phyloP scores from a whole-genome alignment of 2,113 vertebrate species.

The Myotis brandtii region DNA sequence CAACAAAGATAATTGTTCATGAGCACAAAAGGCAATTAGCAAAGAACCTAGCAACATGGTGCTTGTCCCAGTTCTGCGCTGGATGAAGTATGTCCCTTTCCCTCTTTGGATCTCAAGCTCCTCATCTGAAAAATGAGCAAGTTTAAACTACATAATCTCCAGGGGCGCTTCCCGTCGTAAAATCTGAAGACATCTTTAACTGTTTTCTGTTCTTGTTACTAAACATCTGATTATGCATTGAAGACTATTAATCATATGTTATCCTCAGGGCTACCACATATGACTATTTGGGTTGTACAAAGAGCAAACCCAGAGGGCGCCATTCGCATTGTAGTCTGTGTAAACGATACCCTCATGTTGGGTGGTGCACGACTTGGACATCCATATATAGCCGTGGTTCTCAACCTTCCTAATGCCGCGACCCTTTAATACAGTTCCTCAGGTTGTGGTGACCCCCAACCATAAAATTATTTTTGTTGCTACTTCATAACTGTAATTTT shows the following conservation, averaged over 20 bases:
- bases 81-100: neutral
- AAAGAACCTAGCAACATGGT: neutral
- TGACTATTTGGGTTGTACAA: neutral
- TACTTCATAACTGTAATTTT: no score
- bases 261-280: neutral
- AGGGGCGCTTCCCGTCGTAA: neutral
- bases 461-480: no score
- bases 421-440: no score
- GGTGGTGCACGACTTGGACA: neutral
- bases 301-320: neutral
- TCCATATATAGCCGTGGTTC: neutral
- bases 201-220: constrained; percentile 13
- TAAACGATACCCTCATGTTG: neutral
- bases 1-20: neutral
- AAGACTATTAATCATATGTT: neutral
- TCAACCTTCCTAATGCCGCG: no score
- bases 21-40: constrained; percentile 6
- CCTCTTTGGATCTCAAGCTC: neutral
- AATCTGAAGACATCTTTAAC: neutral
- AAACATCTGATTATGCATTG: neutral
- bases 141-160: neutral
- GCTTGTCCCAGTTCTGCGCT: neutral
- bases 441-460: no score
- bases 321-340: neutral
- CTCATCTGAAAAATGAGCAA: neutral